These are phyloP conservation scores for Aldabrachelys gigantea DNA, from an alignment of 2,113 vertebrate species.

Conservation along the genomic window DNA sequence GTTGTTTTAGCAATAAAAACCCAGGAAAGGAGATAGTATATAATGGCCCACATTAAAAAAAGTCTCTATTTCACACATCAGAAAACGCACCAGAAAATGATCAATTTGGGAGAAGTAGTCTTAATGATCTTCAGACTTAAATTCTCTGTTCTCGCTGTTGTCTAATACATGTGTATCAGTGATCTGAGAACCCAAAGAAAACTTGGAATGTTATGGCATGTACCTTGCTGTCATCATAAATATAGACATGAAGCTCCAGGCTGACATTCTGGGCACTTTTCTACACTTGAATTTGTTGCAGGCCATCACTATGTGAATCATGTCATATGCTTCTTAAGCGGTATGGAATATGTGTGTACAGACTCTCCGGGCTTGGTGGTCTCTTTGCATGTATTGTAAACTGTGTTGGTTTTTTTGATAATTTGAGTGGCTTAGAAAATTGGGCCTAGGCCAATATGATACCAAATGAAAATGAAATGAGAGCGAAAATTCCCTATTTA, in stretches of 20 bases:
- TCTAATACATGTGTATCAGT: neutral
- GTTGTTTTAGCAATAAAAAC: neutral
- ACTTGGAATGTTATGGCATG: rapidly evolving
- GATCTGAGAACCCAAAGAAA: neutral
- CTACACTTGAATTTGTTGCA: neutral
- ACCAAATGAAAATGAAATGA: neutral
- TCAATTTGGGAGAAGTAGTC: rapidly evolving
- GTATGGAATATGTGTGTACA: neutral
- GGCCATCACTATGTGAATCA: neutral
- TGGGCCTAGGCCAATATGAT: neutral
- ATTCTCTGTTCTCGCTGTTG: neutral
- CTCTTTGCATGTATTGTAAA: neutral
- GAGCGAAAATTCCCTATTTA: neutral
- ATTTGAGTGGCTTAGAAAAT: neutral
- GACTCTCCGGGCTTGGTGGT: neutral
- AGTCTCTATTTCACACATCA: neutral
- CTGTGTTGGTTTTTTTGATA: neutral
- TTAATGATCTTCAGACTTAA: neutral
- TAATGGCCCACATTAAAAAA: no score
- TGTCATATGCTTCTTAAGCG: neutral
- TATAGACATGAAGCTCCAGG: neutral
- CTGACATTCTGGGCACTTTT: neutral
- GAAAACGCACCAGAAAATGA: neutral
- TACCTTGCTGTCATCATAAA: neutral
- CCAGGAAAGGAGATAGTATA: neutral